A percentile compares a stretch with the other conserved stretches of the same genome.
phyloP scores from a whole-genome alignment of 1,140 invertebrate genomes.

The Wasmannia auropunctata region DNA sequence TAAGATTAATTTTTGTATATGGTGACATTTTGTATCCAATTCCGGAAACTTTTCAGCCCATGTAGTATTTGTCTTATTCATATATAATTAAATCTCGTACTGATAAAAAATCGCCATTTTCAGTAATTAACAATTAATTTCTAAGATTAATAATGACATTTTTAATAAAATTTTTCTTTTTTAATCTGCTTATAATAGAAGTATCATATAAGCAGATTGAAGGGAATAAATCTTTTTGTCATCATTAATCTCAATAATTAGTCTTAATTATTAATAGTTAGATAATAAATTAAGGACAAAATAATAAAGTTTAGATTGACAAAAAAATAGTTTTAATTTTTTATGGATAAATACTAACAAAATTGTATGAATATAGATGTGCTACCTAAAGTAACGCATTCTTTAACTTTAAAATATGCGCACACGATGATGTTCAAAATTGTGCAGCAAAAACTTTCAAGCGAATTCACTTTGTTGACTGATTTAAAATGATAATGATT shows the following conservation, averaged over 20 bases:
- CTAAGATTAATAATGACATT: no score
- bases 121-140: no score
- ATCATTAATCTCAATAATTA: not conserved
- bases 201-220: not conserved
- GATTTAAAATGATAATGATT: conserved; percentile 17
- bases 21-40: no score
- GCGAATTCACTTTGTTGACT: not conserved
- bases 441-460: not conserved
- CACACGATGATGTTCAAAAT: not conserved
- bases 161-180: no score
- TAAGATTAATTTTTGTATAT: no score
- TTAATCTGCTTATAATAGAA: no score
- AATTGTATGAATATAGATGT: not conserved
- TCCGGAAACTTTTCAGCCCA: no score
- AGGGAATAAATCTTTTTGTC: not conserved
- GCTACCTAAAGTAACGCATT: not conserved
- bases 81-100: no score
- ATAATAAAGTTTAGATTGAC: not conserved
- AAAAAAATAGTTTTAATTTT: not conserved
- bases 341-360: not conserved
- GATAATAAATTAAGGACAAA: not conserved
- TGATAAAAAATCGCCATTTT: no score
- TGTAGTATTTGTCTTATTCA: no score
- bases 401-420: not conserved
- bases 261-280: not conserved